phyloP scores from a whole-genome alignment of 2,888 invertebrate species.

The Idaea straminata region DNA sequence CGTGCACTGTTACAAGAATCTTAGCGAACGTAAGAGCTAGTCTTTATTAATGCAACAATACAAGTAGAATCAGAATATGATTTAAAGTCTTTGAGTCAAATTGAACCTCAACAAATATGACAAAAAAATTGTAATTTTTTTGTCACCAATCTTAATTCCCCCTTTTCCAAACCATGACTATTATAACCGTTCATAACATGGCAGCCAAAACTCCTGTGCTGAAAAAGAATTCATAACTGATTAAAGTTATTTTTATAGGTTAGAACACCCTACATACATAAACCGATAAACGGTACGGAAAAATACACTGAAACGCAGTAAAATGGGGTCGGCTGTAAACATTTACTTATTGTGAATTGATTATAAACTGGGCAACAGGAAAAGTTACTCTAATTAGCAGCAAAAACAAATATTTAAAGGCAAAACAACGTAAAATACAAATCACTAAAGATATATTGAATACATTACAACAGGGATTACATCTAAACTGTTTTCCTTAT shows the following conservation, averaged over 20 bases:
- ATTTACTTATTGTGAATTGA: constrained; percentile 19
- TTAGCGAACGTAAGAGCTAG: too few relatives aligned
- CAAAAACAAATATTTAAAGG: constrained; percentile 46
- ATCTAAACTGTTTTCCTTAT: background rate
- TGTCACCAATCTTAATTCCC: too few relatives aligned
- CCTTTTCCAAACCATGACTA: too few relatives aligned
- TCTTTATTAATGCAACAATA: too few relatives aligned
- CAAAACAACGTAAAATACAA: constrained; percentile 33
- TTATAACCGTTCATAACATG: too few relatives aligned
- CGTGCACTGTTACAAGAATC: too few relatives aligned
- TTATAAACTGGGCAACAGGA: constrained; percentile 32
- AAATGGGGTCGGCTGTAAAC: background rate
- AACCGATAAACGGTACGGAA: background rate
- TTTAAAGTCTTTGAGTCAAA: too few relatives aligned
- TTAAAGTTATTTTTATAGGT: background rate
- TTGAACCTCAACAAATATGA: too few relatives aligned
- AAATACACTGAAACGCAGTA: background rate
- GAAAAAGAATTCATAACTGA: background rate
- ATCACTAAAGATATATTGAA: background rate
- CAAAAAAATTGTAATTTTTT: too few relatives aligned
- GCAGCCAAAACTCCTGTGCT: too few relatives aligned
- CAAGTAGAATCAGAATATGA: too few relatives aligned
- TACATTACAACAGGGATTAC: background rate
- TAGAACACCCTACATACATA: background rate
- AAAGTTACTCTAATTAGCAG: constrained; percentile 40